Base-by-base conservation (phyloP, 2,113 vertebrate species). In the Dissostichus mawsoni region DNA sequence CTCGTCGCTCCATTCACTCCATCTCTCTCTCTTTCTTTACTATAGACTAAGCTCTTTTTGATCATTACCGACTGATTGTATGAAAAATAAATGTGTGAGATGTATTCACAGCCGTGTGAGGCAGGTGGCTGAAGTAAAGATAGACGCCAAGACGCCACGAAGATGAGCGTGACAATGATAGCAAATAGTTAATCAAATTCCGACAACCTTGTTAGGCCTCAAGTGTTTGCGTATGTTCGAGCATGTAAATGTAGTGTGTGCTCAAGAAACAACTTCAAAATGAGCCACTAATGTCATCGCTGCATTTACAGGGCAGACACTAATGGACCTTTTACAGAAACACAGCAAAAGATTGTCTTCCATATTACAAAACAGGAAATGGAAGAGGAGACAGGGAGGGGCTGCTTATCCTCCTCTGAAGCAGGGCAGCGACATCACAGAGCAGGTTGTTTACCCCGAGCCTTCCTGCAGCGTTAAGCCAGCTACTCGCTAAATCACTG, bases 141-240 rank as follows among this genome's bases (percentile, higher is more conserved):
- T 2, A 48, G 12, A 76, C 29, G 45, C 25, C 7, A 57, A 62
- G 74, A 81, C 67, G 47, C 61, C 10, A 33, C 76, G 51, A 85
- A 65, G 57, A 55, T 47, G 62, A 75, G 76, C n/a, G 71, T 80
- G 79, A 89, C 78, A 81, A 77, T 77, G 55, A 70, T 55, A 66
- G 44, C 77, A 77, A 89, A 80, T 81, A 68, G 72, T 90, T 88
- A 48, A 84, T 87, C 78, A 66, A 70, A 84, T 78, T 45, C 72
- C 33, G 29, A 36, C 55, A 70, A 70, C 69, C 72, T 84, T 77
- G 84, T 90, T 90, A 82, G 62, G 11, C 23, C 45, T 66, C 48
- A 11, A 44, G 44, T 41, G 33, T 9, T 25, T 10, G 56, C 23
- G 63, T 52, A 76, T 63, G 79, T 79, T 85, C 33, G 74, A 71